Evolutionary conservation across 2,797 vertebrate genomes (phyloP), one percentile per base, ranked within the genome.

Genomic region (Siniperca obscura): DNA sequence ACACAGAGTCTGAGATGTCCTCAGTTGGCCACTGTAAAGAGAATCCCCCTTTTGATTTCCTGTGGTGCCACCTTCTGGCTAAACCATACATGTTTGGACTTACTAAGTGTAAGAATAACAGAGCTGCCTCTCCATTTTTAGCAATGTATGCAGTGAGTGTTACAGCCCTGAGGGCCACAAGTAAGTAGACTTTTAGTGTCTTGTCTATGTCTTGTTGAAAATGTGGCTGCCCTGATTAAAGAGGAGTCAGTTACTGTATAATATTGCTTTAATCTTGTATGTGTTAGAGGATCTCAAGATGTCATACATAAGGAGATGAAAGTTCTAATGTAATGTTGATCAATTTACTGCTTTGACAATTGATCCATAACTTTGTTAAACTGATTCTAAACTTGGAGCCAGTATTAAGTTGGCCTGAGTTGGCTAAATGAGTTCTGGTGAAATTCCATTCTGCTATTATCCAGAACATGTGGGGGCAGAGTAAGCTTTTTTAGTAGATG

Each of bases 21-120:
- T 52, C 5, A 52, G 7, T 8, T 52, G 50, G 19, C 21, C 50
- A 22, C 21, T 22, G 21, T 22, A 22, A 2, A 50, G 48, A 50
- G 48, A 5, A 50, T 21, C 22, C 50, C 19, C 17, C 22, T 53
- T n/a, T n/a, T 46, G 14, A 46, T 48, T 48, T 34, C 4, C 73
- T 81, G 25, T 59, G 25, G 17, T 21, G 42, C 80, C 80, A 52
- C 50, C 73, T 25, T n/a, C 42, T 76, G 73, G 73, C 21, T 25
- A 59, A 70, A 25, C 12, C 27, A 11, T 30, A 1, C 5, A 38
- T 34, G 1, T 36, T 56, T 56, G 38, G 5, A 72, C 1, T 34
- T 19, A 6, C 11, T 67, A 4, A 21, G 6, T 40, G 17, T 16
- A 14, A 17, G 12, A 69, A 38, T 36, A 53, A 1, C 30, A 69